phyloP scores from a whole-genome alignment of 2,888 invertebrate genomes.

The Drosophila niveifrons region DNA sequence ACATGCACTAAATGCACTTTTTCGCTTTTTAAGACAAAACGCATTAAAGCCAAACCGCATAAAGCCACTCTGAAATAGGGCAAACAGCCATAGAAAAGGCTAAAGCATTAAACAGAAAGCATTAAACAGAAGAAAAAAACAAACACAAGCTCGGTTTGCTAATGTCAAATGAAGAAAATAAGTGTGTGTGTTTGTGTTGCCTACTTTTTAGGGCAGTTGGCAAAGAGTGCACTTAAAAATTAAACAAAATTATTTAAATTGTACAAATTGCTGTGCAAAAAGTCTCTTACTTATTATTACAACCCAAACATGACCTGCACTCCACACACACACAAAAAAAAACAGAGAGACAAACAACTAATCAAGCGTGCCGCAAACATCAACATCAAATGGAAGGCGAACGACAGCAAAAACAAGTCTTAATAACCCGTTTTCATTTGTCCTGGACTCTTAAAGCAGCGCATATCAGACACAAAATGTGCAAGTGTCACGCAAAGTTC shows the following conservation, averaged over 20 bases:
- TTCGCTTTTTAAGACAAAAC: slow-evolving; percentile 47
- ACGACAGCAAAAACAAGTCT: slow-evolving; percentile 33
- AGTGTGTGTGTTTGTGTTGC: slow-evolving; percentile 33
- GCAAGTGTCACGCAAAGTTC: slow-evolving; percentile 71
- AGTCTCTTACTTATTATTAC: slow-evolving; percentile 12
- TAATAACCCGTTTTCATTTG: slow-evolving; percentile 61
- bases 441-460: slow-evolving; percentile 57
- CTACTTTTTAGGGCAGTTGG: slow-evolving; percentile 22
- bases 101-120: slow-evolving; percentile 2
- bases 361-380: slow-evolving; percentile 43
- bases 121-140: slow-evolving; percentile 4
- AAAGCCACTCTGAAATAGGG: slow-evolving; percentile 7
- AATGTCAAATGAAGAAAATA: slow-evolving; percentile 29
- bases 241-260: slow-evolving; percentile 45
- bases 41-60: slow-evolving; percentile 43
- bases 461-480: slow-evolving; percentile 68
- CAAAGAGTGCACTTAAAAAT: slow-evolving; percentile 32
- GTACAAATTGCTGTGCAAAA: slow-evolving; percentile 47
- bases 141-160: not conserved
- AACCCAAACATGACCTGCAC: slow-evolving; percentile 38
- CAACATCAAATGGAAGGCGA: slow-evolving; percentile 5
- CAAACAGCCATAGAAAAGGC: slow-evolving; percentile 11
- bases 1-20: slow-evolving; percentile 70
- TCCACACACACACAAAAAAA: not conserved
- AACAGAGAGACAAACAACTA: slow-evolving; percentile 67